These are phyloP conservation scores for Lucinisca nassula DNA, from an alignment of 2,888 invertebrate species.

Conservation along the genomic window DNA sequence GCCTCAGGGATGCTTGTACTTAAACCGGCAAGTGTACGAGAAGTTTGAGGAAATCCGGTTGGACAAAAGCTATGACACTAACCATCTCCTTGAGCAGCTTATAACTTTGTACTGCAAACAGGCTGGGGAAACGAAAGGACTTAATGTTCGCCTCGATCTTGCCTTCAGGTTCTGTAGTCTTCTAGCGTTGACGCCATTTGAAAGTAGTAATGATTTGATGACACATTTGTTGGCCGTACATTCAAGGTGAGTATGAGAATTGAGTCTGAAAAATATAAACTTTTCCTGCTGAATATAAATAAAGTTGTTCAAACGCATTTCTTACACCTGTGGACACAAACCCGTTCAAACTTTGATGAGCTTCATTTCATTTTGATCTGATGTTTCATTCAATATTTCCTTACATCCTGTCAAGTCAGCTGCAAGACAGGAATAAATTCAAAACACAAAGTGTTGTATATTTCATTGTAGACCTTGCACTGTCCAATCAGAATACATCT, in stretches of 20 bases:
- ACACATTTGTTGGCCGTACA: slow-evolving; percentile 51
- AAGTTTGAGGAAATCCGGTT: slow-evolving; percentile 37
- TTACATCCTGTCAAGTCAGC: too few relatives aligned
- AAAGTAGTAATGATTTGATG: slow-evolving; percentile 60
- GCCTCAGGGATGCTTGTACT: slow-evolving; percentile 49
- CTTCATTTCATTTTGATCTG: too few relatives aligned
- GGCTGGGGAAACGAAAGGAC: slow-evolving; percentile 23
- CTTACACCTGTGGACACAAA: too few relatives aligned
- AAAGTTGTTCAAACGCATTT: too few relatives aligned
- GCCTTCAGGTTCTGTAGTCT: slow-evolving; percentile 51
- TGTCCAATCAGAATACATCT: too few relatives aligned
- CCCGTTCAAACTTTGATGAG: too few relatives aligned
- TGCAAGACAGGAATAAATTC: too few relatives aligned
- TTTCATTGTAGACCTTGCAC: too few relatives aligned
- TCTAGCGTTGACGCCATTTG: slow-evolving; percentile 48
- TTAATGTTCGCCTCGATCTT: slow-evolving; percentile 45
- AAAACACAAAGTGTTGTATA: too few relatives aligned
- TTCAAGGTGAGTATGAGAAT: slow-evolving; percentile 53
- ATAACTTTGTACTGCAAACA: slow-evolving; percentile 41
- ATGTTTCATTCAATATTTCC: too few relatives aligned
- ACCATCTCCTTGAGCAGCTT: slow-evolving; percentile 58
- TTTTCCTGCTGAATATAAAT: too few relatives aligned
- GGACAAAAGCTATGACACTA: slow-evolving; percentile 22
- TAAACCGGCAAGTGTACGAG: slow-evolving; percentile 36
- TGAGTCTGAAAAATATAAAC: too few relatives aligned